Evolutionary conservation across 2,113 vertebrate species (phyloP), one percentile per base, ranked within the genome.

Genomic region (Phylloscopus whistleri): DNA sequence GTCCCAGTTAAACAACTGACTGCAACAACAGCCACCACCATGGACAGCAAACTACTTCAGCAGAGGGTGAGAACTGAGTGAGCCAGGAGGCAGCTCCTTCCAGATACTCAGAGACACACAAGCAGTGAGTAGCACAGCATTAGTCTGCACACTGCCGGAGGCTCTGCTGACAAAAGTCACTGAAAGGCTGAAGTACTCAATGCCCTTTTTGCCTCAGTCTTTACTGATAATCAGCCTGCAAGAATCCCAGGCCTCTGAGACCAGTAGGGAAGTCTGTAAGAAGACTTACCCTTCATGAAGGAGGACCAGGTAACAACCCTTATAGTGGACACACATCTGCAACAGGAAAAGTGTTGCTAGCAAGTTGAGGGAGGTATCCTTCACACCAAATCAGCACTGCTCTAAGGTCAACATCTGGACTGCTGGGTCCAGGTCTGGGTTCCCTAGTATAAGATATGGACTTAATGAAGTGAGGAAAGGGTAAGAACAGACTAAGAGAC

Each of bases 81-180:
- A 83, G 43, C 11, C 44, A 33, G 44, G 7, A 82, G 16, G n/a
- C n/a, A 66, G 39, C 28, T 89, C 56, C 20, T 64, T 55, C 21
- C 74, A 85, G 58, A 46, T 44, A 63, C 58, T 63, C 21, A 77
- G 3, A 17, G 23, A 78, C 21, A 77, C 30, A 37, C 7, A 79
- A 59, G 35, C 48, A 62, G 17, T 39, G 75, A 33, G 26, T 2
- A 85, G 39, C 21, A 75, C 22, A 58, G 17, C 74, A 75, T 16
- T 19, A 70, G 33, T 12, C 15, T 43, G n/a, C 33, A 58, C 0
- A 0, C 8, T 4, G 4, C 20, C 76, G 22, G 5, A 15, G 13
- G 39, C 33, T 11, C 15, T 31, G 31, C 35, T 76, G 52, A 59
- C 31, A 75, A 63, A 79, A 37, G 31, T 62, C 37, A 62, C 0